Percentiles rank a stretch among this genome's conserved stretches.
Evolutionary conservation across 1,140 invertebrate species (phyloP).

Genomic region (Ips typographus): DNA sequence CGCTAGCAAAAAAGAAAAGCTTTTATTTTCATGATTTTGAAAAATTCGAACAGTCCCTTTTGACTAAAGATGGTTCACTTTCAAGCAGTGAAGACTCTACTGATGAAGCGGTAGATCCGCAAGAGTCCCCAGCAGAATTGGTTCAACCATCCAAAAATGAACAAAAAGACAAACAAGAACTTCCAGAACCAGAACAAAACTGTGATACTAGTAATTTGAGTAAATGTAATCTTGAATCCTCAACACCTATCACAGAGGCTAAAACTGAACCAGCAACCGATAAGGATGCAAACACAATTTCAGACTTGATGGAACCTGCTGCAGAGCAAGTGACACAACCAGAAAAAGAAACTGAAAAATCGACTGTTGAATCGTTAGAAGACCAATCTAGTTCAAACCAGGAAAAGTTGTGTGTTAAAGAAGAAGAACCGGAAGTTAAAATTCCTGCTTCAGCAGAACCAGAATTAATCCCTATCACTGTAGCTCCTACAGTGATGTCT

Average conservation of each 20-base stretch:
- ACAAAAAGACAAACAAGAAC: neutral
- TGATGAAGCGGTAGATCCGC: neutral
- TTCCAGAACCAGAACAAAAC: neutral
- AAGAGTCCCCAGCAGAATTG: neutral
- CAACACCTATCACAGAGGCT: neutral
- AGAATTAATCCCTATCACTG: constrained; percentile 44
- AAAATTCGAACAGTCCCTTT: neutral
- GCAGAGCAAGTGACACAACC: neutral
- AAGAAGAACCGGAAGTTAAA: neutral
- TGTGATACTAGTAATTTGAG: neutral
- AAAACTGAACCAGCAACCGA: neutral
- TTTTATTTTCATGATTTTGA: constrained; percentile 21
- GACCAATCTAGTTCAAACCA: neutral
- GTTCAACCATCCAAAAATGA: neutral
- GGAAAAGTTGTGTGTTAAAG: neutral
- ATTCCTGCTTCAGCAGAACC: constrained; percentile 23
- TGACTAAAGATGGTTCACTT: neutral
- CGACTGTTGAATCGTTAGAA: neutral
- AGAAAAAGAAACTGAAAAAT: constrained; percentile 11
- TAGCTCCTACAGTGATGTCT: constrained; percentile 48
- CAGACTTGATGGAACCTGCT: neutral
- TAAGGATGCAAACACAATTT: neutral
- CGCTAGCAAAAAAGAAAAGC: constrained; percentile 32
- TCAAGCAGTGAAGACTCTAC: neutral
- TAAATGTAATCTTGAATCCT: neutral